Evolutionary conservation across 2,888 invertebrate species (phyloP).

Genomic region (Cenopis cana): DNA sequence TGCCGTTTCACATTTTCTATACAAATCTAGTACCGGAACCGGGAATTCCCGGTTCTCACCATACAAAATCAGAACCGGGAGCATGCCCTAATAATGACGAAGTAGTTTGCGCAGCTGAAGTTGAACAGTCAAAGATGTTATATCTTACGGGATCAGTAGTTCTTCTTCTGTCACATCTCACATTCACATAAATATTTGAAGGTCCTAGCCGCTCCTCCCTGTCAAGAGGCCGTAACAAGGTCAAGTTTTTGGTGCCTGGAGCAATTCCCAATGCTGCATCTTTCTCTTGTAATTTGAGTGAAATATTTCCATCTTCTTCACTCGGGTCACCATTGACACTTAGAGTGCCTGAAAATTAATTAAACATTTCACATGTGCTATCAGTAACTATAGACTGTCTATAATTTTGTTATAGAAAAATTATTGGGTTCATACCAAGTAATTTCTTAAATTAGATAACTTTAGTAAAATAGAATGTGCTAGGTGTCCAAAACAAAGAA

Average conservation of each 20-base stretch:
- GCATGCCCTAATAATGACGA: too few species aligned
- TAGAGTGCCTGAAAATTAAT: constrained; percentile 82
- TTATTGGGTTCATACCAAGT: too few species aligned
- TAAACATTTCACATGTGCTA: neutral
- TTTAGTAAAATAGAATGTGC: neutral
- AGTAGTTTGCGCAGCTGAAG: too few species aligned
- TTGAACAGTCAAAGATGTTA: neutral
- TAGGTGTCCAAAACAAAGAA: too few species aligned
- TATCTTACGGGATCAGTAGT: constrained; percentile 90
- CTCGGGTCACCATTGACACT: constrained; percentile 93
- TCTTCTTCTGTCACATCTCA: constrained; percentile 92
- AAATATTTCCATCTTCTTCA: constrained; percentile 89
- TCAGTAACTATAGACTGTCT: neutral
- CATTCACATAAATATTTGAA: constrained; percentile 93
- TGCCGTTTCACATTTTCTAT: too few species aligned
- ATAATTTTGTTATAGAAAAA: neutral
- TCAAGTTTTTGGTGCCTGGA: constrained; percentile 91
- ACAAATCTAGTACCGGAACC: too few species aligned
- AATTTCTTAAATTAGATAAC: too few species aligned
- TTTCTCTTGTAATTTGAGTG: constrained; percentile 90
- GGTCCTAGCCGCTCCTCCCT: constrained; percentile 94
- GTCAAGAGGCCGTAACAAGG: constrained; percentile 91
- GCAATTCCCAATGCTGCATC: constrained; percentile 92
- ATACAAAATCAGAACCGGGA: too few species aligned
- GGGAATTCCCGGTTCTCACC: too few species aligned